phyloP scores from a whole-genome alignment of 2,888 invertebrate genomes.

The Noctuana brunneofusca region DNA sequence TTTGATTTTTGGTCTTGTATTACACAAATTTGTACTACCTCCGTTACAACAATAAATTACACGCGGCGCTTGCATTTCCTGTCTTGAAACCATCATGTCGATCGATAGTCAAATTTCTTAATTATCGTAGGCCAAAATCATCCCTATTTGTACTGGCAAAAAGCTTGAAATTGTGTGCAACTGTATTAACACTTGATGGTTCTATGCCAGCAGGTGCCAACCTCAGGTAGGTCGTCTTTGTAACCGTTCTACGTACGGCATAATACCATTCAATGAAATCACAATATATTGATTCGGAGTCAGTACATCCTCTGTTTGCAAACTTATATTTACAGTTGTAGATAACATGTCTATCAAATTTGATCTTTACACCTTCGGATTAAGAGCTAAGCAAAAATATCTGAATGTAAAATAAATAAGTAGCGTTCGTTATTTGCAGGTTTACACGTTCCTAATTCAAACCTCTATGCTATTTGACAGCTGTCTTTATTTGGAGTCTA shows the following conservation, averaged over 20 bases:
- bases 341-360: background rate
- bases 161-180: conserved; percentile 34
- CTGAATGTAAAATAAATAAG: background rate
- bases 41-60: conserved; percentile 38
- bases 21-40: conserved; percentile 44
- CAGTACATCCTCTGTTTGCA: conserved; percentile 40
- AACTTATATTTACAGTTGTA: conserved; percentile 19
- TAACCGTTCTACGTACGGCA: conserved; percentile 61
- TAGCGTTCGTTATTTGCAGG: conserved; percentile 33
- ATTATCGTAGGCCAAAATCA: conserved; percentile 38
- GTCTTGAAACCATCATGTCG: background rate
- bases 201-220: conserved; percentile 64
- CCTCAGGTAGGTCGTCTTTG: conserved; percentile 71
- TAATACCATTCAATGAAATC: conserved; percentile 57
- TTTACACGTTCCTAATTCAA: conserved; percentile 39
- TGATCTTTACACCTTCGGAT: conserved; percentile 1
- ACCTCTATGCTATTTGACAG: conserved; percentile 33
- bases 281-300: conserved; percentile 52
- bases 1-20: conserved; percentile 15
- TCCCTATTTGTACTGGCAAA: conserved; percentile 33
- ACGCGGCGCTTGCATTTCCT: conserved; percentile 68
- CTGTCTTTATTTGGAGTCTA: conserved; percentile 9
- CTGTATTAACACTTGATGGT: conserved; percentile 25
- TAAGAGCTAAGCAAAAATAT: background rate
- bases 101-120: conserved; percentile 25